Evolutionary conservation across 2,113 vertebrate genomes (phyloP).

Genomic region (Noturus placidus): DNA sequence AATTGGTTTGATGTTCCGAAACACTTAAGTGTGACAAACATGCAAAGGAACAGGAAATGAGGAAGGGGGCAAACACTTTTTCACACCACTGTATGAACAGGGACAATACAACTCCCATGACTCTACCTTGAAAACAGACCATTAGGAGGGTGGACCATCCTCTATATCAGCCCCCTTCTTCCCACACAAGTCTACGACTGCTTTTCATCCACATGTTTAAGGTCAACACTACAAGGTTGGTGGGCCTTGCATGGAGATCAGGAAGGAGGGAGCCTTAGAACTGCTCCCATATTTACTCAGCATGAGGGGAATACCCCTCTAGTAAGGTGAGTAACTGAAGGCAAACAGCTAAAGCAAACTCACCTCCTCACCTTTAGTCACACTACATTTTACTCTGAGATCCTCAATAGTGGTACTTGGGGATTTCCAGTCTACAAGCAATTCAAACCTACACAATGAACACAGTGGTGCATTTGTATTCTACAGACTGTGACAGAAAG

Average conservation of each 20-base stretch:
- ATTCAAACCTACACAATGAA: slow-evolving; percentile 22
- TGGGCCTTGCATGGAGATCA: slow-evolving; percentile 32
- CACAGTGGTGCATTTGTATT: slow-evolving; percentile 11
- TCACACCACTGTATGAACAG: too few species aligned
- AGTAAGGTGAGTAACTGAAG: slow-evolving; percentile 36
- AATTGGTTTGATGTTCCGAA: too few species aligned
- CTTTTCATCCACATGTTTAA: slow-evolving; percentile 44
- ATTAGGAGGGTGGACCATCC: slow-evolving; percentile 48
- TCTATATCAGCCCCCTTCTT: slow-evolving; percentile 24
- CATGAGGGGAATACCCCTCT: slow-evolving; percentile 38
- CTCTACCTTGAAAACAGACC: slow-evolving; percentile 39
- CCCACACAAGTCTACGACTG: slow-evolving; percentile 29
- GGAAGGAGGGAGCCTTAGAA: slow-evolving; percentile 1
- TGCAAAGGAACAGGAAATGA: too few species aligned
- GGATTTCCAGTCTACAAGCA: slow-evolving; percentile 23
- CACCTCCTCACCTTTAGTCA: background rate
- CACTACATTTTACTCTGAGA: background rate
- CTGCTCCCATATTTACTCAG: slow-evolving; percentile 29
- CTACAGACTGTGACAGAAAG: background rate
- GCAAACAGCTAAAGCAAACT: slow-evolving; percentile 9
- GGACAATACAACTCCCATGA: slow-evolving; percentile 47
- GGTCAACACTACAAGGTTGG: slow-evolving; percentile 45
- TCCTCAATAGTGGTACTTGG: background rate
- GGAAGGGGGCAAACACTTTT: too few species aligned
- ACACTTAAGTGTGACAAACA: too few species aligned